A percentile compares a stretch with the other conserved stretches of the same genome.
Conservation (phyloP, 2,113 vertebrate genomes). For the Xenopus laevis region DNA sequence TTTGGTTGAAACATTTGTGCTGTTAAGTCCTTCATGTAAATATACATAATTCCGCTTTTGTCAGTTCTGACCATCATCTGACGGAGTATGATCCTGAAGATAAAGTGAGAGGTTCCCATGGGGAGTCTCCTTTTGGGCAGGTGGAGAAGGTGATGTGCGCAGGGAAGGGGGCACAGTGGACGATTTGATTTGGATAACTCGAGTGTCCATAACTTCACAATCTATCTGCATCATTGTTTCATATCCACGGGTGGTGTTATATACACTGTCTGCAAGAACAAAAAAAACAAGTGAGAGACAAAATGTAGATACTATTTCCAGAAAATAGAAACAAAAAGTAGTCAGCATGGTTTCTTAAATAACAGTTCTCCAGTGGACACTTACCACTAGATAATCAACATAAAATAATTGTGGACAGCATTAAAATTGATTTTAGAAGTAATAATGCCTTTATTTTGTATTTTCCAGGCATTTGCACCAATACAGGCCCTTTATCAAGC, state of each 20-base stretch:
- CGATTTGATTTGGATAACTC: slow-evolving; percentile 87
- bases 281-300: neutral
- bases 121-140: slow-evolving; percentile 2
- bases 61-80: slow-evolving; percentile 27
- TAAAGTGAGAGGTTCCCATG: slow-evolving; percentile 33
- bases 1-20: too few relatives aligned
- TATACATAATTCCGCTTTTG: neutral
- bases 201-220: slow-evolving; percentile 90
- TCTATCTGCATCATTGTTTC: slow-evolving; percentile 96
- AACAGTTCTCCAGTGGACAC: too few relatives aligned
- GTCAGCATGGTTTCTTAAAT: too few relatives aligned
- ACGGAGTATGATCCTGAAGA: slow-evolving; percentile 18
- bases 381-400: too few relatives aligned
- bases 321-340: neutral
- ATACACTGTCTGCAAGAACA: slow-evolving; percentile 71
- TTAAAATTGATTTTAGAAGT: too few relatives aligned
- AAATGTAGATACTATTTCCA: too few relatives aligned
- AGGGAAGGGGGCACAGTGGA: slow-evolving; percentile 84
- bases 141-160: slow-evolving; percentile 42
- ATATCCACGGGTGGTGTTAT: slow-evolving; percentile 70
- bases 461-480: too few relatives aligned
- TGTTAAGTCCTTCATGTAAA: neutral
- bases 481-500: too few relatives aligned
- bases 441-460: too few relatives aligned
- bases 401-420: too few relatives aligned